A percentile compares a stretch with the other conserved stretches of the same genome.
Conservation (phyloP, 2,113 vertebrate species). For the Calyptomena viridis region DNA sequence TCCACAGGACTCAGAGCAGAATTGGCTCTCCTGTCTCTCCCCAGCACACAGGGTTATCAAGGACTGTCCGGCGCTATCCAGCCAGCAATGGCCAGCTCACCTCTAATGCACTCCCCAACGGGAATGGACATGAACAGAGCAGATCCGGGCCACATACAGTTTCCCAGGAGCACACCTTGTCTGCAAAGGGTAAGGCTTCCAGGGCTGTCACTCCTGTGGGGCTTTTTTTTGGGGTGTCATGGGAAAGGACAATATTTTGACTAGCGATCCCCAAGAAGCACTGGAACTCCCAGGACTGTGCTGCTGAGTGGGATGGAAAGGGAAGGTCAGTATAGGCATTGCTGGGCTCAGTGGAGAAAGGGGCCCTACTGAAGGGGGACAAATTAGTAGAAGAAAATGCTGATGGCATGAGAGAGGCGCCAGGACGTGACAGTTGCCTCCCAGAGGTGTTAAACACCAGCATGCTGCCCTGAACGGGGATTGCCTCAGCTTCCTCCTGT, state of each 20-base stretch:
- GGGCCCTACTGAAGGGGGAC: background rate
- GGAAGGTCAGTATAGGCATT: background rate
- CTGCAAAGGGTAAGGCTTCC: conserved; percentile 78
- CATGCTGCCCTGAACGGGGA: background rate
- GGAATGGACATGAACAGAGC: conserved; percentile 66
- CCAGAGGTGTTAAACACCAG: background rate
- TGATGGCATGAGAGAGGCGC: background rate
- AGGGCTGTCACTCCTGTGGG: background rate
- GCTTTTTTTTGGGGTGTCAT: background rate
- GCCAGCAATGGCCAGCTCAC: conserved; percentile 78
- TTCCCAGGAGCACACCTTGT: conserved; percentile 67
- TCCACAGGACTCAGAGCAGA: conserved; percentile 82
- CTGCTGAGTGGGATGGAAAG: background rate
- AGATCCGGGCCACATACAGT: conserved; percentile 37
- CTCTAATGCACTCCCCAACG: conserved; percentile 83
- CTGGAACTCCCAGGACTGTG: background rate
- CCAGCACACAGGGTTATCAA: conserved; percentile 79
- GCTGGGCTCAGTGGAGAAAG: background rate
- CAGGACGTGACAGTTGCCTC: background rate
- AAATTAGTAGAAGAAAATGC: background rate
- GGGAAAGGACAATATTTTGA: background rate
- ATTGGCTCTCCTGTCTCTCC: conserved; percentile 75
- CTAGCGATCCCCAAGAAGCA: background rate
- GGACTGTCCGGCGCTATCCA: conserved; percentile 87
- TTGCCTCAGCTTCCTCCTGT: background rate